Conservation (phyloP, 2,797 vertebrate genomes). For the Paratrypauchen microcephalus region DNA sequence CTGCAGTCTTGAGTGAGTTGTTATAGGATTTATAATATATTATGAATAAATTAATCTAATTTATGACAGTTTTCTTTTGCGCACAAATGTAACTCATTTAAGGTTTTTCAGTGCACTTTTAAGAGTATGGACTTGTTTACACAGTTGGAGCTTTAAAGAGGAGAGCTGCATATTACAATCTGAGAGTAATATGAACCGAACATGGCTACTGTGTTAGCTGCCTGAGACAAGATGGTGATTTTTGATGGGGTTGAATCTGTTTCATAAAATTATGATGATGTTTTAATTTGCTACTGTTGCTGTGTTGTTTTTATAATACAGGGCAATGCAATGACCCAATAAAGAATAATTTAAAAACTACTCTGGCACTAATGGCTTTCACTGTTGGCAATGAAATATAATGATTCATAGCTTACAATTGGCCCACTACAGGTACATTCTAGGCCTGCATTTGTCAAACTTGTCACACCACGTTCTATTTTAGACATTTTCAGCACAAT, state of each 20-base stretch:
- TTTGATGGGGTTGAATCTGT: constrained; percentile 13
- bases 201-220: constrained; percentile 50
- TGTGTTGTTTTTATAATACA: constrained; percentile 39
- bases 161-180: constrained; percentile 21
- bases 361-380: background rate
- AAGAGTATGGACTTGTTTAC: constrained; percentile 40
- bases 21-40: background rate
- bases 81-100: background rate
- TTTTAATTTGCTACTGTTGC: constrained; percentile 30
- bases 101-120: constrained; percentile 41
- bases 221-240: constrained; percentile 13
- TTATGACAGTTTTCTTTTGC: constrained; percentile 9
- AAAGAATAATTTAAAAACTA: constrained; percentile 47
- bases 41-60: background rate
- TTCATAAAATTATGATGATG: constrained; percentile 26
- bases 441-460: too few relatives aligned
- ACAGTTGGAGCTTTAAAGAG: constrained; percentile 46
- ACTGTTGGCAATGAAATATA: background rate
- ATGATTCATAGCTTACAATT: too few relatives aligned
- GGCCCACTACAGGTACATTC: too few relatives aligned
- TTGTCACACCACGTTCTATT: too few relatives aligned
- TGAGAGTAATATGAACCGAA: constrained; percentile 37
- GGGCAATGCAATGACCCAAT: constrained; percentile 54
- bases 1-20: background rate
- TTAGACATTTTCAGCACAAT: too few relatives aligned